Base-by-base conservation (phyloP, 30 jellyfish, hydroid and myxozoan genomes). In the Phacellophora camtschatica region DNA sequence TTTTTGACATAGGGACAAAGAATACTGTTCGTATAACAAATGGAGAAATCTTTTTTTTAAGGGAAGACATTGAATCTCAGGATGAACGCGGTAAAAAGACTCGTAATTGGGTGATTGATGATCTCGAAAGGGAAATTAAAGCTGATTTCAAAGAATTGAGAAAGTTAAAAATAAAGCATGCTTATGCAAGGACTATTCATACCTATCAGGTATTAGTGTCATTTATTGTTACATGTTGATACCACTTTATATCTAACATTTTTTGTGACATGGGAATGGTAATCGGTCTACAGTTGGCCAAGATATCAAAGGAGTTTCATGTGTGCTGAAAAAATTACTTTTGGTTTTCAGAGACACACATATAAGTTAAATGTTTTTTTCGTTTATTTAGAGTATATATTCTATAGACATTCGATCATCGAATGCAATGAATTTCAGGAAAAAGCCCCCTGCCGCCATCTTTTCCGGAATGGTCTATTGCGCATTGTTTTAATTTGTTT, bases 101-200 rank as follows among this genome's bases (percentile, higher is more conserved):
- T 31, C 79, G 79, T 0, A 23, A 7, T 34, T 66, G 79, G 79
- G 62, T 66, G 8, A 66, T 66, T 66, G 79, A 66, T 66, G 79
- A 66, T 41, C 57, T 66, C 16, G 79, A 66, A 42, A 32, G 79
- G 28, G 62, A 66, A 27, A 13, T 66, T 35, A 66, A 36, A 42
- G 42, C 42, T 35, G 79, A 35, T 34, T 66, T 12, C 31, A 32
- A 66, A 32, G 79, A 66, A n/a, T 22, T 66, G 37, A 66, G 79
- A 27, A 66, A 35, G 31, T 43, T 66, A n/a, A 66, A 39, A 41
- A 33, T 66, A 19, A 66, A 66, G 45, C 79, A 66, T 35, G 79
- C 79, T 10, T 66, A 66, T 35, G 79, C 79, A 13, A 66, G 79
- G 64, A 66, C 79, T 8, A 66, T 66, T 2, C 79, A 66, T 66